These are phyloP conservation scores for Xiphorhynchus erythropygius DNA, from an alignment of 2,797 vertebrate species.

Conservation along the genomic window DNA sequence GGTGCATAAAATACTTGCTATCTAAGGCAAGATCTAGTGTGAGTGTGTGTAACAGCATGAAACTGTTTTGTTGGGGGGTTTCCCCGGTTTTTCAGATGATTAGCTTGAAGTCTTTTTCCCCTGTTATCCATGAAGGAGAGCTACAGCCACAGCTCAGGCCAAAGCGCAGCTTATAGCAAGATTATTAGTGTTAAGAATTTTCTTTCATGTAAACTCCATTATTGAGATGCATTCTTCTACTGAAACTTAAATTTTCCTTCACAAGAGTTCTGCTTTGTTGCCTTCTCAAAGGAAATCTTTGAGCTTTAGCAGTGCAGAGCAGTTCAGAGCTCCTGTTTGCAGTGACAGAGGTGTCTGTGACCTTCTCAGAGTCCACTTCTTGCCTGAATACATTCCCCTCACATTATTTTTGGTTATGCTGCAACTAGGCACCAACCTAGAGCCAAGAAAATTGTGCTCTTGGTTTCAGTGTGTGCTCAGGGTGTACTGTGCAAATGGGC, in stretches of 20 bases:
- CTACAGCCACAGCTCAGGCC: not conserved
- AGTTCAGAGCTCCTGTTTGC: not conserved
- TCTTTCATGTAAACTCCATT: not conserved
- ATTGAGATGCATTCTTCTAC: not conserved
- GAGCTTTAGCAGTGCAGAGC: not conserved
- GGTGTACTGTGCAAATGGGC: not conserved
- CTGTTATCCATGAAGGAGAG: not conserved
- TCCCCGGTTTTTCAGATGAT: not conserved
- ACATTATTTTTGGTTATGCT: conserved; percentile 39
- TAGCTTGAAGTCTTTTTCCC: not conserved
- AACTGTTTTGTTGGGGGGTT: not conserved
- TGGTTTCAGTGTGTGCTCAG: not conserved
- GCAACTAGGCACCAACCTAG: not conserved
- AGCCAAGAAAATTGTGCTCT: not conserved
- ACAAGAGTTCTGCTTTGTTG: not conserved
- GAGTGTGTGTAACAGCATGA: not conserved
- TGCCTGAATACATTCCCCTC: not conserved
- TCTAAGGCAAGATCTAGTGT: not conserved
- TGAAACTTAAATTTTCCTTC: not conserved
- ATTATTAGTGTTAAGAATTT: not conserved
- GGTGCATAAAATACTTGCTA: not conserved
- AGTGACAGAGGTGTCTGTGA: not conserved
- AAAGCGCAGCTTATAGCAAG: not conserved
- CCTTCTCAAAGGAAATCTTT: not conserved
- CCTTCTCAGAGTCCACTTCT: conserved; percentile 3